A percentile compares a stretch with the other conserved stretches of the same genome.
phyloP scores from a whole-genome alignment of 2,888 invertebrate genomes.

The Latheticus oryzae region DNA sequence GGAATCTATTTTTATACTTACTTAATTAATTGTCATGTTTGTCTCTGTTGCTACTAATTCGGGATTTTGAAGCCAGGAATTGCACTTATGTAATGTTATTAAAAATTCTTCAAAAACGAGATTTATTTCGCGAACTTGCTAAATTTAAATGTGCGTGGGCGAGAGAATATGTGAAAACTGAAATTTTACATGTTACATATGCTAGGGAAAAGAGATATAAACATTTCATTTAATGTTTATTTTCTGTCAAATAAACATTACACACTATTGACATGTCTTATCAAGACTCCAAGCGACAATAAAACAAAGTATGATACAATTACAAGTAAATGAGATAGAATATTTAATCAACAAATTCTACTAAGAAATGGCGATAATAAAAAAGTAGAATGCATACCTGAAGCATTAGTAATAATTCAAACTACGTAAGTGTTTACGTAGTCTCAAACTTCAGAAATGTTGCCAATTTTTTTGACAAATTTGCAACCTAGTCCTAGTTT shows the following conservation, averaged over 20 bases:
- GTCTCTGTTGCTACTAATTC: constrained; percentile 22
- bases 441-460: not conserved
- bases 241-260: too few relatives aligned
- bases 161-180: constrained; percentile 33
- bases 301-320: too few relatives aligned
- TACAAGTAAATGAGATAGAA: too few relatives aligned
- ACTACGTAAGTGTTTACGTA: constrained; percentile 1
- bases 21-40: constrained; percentile 23
- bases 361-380: too few relatives aligned
- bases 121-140: constrained; percentile 32
- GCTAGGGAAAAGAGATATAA: constrained; percentile 38
- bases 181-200: constrained; percentile 40
- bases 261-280: too few relatives aligned
- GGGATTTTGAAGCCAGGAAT: constrained; percentile 15
- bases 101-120: constrained; percentile 14
- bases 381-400: too few relatives aligned
- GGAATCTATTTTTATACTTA: constrained; percentile 3
- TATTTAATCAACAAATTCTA: too few relatives aligned
- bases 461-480: constrained; percentile 18
- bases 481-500: constrained; percentile 9
- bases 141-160: constrained; percentile 30
- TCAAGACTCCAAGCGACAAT: too few relatives aligned
- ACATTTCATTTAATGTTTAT: constrained; percentile 39
- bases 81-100: constrained; percentile 28
- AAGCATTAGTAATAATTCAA: too few relatives aligned